Base-by-base conservation (phyloP, 2,797 vertebrate species). In the Brotula barbata region DNA sequence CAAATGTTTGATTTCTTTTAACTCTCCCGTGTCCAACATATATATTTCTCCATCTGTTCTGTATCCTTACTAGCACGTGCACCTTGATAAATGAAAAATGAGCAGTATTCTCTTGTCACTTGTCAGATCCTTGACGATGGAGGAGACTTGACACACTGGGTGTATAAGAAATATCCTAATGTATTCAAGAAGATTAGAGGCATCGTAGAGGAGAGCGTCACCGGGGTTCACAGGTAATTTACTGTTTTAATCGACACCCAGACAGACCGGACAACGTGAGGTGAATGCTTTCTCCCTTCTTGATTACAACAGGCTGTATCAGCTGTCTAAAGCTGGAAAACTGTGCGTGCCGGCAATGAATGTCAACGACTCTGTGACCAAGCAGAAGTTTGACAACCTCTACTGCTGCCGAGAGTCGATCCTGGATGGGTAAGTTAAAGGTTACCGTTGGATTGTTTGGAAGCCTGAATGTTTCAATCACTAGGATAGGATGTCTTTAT, bases 331-430 rank as follows among this genome's bases (percentile, higher is more conserved):
- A 87, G 96, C 95, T 6, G 95, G 95, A 15, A 97, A 97, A 68
- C 89, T 98, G 11, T 97, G 95, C 52, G 95, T 98, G 40, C 95
- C 96, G 12, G 95, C 96, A 20, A 97, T 98, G 95, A 97, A 98
- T 0, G 96, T 98, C 14, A 98, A 98, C 0, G 95, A 98, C 84
- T 98, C 96, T 0, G 96, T 98, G 82, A 98, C 96, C 34, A 98
- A 98, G 77, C 96, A 98, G 91, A 98, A 98, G 81, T 98, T 98
- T 84, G 96, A 98, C 84, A 98, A 98, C 84, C 89, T 98, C 15
- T 97, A 98, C 64, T 97, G 96, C 92, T 97, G 95, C 90, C 90
- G 96, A 74, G 96, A 98, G 45, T 97, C 96, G 20, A 97, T 98
- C 77, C 84, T 98, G 85, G 96, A 98, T 1, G 95, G 96, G 96